Base-by-base conservation (phyloP, 2,797 vertebrate species). In the Ctenopoma kingsleyae region DNA sequence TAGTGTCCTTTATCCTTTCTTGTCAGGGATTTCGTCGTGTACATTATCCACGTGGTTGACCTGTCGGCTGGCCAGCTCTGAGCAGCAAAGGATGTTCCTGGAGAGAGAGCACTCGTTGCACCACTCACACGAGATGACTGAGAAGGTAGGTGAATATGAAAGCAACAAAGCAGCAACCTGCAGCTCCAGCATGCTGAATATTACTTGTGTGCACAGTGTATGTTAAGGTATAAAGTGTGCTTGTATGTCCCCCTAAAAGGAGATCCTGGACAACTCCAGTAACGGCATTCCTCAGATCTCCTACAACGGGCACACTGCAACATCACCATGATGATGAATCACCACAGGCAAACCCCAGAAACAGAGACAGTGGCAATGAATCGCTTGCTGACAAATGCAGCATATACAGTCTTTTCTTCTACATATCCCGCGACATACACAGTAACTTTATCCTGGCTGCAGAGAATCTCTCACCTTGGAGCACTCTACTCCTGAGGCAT, bases 11-110 rank as follows among this genome's bases (percentile, higher is more conserved):
- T 9, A 56, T 62, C 48, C 36, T 67, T 9, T 76, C 61, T 61
- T 49, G 27, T 76, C 76, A 93, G 92, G 98, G 49, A 98, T 99
- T 66, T 96, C 95, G 20, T 96, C 96, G 47, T 99, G 98, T 87
- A 99, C 97, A 3, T 94, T 99, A 76, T 98, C 97, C 74, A 97
- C 98, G 0, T 99, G 98, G 98, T 94, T 99, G 76, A 99, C 98
- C 17, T 99, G 98, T 79, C 96, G 98, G 0, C 94, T 99, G 76
- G 98, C 98, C 87, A 98, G 97, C 93, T 98, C 96, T 3, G 98
- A 99, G 87, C 98, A 99, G 91, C 97, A 98, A 90, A 94, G 98
- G 87, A 99, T 99, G 98, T 99, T 99, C 91, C 94, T 98, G 19
- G 98, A 99, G 93, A 93, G 98, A 79, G 98, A 99, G 58, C 98